Conservation (phyloP, 2,797 vertebrate species). For the Myotis myotis region DNA sequence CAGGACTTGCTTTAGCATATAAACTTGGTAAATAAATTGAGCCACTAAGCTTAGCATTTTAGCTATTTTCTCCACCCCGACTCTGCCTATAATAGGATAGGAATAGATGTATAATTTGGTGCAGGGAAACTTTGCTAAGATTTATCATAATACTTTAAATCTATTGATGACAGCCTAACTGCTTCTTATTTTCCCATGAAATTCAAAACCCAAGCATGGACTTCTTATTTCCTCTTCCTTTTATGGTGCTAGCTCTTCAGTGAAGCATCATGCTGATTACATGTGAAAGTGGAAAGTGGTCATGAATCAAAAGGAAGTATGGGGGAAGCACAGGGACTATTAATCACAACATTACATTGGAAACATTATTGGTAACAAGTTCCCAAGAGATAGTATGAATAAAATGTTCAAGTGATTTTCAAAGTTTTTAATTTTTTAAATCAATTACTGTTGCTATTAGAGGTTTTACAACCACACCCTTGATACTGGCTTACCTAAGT, state of each 20-base stretch:
- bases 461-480: not conserved
- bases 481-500: not conserved
- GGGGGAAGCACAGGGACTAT: not conserved
- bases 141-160: not conserved
- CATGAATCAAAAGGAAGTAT: not conserved
- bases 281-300: not conserved
- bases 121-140: not conserved
- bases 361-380: not conserved
- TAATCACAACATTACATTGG: not conserved
- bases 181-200: not conserved
- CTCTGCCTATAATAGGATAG: not conserved
- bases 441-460: not conserved
- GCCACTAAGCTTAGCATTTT: not conserved
- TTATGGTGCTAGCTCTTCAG: not conserved
- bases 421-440: not conserved
- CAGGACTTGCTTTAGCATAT: not conserved
- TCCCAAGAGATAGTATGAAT: not conserved
- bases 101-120: not conserved
- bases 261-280: not conserved
- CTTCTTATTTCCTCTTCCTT: not conserved
- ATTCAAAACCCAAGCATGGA: not conserved
- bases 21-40: not conserved
- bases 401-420: slow-evolving; percentile 18
- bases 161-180: not conserved
- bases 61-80: not conserved